These are phyloP conservation scores for Tetramorium alpestre DNA, from an alignment of 1,140 invertebrate species.

Conservation along the genomic window DNA sequence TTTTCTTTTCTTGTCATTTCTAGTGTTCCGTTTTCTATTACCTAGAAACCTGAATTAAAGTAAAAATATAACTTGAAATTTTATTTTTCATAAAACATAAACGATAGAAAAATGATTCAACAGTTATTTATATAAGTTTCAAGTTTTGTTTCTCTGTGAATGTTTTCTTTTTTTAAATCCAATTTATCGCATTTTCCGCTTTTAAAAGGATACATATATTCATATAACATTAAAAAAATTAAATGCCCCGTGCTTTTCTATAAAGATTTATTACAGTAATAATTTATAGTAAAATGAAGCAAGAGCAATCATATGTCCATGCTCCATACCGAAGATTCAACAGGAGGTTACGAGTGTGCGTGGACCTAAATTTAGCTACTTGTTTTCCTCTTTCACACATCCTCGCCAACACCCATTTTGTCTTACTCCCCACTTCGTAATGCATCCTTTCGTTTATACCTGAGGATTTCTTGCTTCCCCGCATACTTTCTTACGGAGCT, in stretches of 20 bases:
- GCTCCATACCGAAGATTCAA: background rate
- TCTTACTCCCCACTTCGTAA: background rate
- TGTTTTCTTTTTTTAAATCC: background rate
- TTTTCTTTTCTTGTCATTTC: background rate
- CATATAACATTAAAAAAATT: background rate
- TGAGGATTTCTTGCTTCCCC: constrained; percentile 12
- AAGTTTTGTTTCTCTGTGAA: background rate
- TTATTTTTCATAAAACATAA: background rate
- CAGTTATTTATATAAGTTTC: background rate
- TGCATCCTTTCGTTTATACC: constrained; percentile 34
- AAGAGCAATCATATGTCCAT: background rate
- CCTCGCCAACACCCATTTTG: constrained; percentile 45
- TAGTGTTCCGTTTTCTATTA: background rate
- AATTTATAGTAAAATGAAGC: background rate
- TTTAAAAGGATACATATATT: background rate
- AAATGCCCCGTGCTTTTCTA: background rate
- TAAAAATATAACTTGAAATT: background rate
- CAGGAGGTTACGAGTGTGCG: constrained; percentile 28
- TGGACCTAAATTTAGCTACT: constrained; percentile 68
- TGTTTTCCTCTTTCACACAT: constrained; percentile 41
- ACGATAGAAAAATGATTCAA: background rate
- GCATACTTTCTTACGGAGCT: background rate
- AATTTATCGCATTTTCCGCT: background rate
- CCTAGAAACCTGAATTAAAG: background rate
- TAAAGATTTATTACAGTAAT: background rate